Evolutionary conservation across 2,888 invertebrate genomes (phyloP).

Genomic region (Drepanosiphum platanoidis): DNA sequence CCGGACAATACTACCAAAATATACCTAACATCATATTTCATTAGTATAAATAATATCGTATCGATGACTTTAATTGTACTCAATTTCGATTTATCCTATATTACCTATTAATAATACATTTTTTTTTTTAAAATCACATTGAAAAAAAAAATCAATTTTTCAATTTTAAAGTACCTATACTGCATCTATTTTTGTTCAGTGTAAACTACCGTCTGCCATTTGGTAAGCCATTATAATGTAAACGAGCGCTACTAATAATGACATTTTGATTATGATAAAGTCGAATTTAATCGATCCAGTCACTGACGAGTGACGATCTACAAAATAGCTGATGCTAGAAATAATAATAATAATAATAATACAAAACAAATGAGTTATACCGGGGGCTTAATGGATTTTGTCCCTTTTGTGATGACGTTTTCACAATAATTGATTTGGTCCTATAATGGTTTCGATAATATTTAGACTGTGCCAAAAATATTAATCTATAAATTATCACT

Average conservation of each 20-base stretch:
- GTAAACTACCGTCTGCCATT: constrained; percentile 43
- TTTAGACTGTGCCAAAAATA: constrained; percentile 29
- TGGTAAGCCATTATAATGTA: constrained; percentile 56
- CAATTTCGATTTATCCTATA: background rate
- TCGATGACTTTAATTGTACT: background rate
- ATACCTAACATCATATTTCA: too few species aligned
- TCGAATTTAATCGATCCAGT: constrained; percentile 58
- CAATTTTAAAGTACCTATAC: constrained; percentile 26
- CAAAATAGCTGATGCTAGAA: constrained; percentile 54
- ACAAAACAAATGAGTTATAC: constrained; percentile 60
- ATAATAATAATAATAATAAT: constrained; percentile 54
- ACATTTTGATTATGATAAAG: constrained; percentile 57
- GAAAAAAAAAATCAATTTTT: constrained; percentile 27
- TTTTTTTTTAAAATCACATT: background rate
- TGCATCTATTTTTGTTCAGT: background rate
- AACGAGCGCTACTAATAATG: constrained; percentile 50
- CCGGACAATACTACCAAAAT: too few species aligned
- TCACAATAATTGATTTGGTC: constrained; percentile 50
- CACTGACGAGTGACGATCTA: constrained; percentile 29
- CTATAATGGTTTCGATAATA: constrained; percentile 48
- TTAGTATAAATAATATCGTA: too few species aligned
- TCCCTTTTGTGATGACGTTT: constrained; percentile 59
- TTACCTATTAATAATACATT: background rate
- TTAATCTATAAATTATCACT: constrained; percentile 39
- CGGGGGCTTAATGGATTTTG: constrained; percentile 60